Conservation (phyloP, 2,888 invertebrate genomes). For the Drosophila fulvimacula region DNA sequence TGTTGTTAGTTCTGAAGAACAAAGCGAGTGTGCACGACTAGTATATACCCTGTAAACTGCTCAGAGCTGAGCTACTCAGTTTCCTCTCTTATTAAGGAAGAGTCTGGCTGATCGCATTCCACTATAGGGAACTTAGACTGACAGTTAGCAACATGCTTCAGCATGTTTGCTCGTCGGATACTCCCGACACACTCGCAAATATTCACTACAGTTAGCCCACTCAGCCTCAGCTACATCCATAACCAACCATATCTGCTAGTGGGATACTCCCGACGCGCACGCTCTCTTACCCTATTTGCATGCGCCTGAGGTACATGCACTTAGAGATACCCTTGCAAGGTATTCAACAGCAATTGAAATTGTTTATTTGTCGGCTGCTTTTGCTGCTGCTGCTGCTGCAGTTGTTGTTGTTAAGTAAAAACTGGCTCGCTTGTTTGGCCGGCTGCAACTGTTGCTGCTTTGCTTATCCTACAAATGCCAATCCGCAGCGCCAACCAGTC, state of each 20-base stretch:
- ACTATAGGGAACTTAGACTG: no score
- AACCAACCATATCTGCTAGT: background rate
- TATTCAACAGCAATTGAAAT: conserved; percentile 27
- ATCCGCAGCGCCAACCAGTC: conserved; percentile 68
- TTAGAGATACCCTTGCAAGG: conserved; percentile 37
- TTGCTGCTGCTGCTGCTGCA: conserved; percentile 28
- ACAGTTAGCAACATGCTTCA: no score
- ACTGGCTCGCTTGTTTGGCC: conserved; percentile 39
- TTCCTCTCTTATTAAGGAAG: background rate
- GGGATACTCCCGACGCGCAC: background rate
- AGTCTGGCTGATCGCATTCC: background rate
- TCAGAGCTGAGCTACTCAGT: background rate
- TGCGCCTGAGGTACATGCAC: conserved; percentile 27
- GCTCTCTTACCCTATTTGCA: background rate
- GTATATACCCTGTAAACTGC: background rate
- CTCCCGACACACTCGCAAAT: background rate
- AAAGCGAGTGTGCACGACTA: no score
- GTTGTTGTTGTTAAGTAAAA: conserved; percentile 21
- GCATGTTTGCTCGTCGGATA: background rate
- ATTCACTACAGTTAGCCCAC: no score
- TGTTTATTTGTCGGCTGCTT: conserved; percentile 53
- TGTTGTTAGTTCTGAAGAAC: no score
- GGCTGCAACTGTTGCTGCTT: conserved; percentile 15
- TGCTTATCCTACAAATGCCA: conserved; percentile 77
- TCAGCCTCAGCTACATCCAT: background rate